These are phyloP conservation scores for Drosophila prosaltans DNA, from an alignment of 1,140 invertebrate genomes.

Conservation along the genomic window DNA sequence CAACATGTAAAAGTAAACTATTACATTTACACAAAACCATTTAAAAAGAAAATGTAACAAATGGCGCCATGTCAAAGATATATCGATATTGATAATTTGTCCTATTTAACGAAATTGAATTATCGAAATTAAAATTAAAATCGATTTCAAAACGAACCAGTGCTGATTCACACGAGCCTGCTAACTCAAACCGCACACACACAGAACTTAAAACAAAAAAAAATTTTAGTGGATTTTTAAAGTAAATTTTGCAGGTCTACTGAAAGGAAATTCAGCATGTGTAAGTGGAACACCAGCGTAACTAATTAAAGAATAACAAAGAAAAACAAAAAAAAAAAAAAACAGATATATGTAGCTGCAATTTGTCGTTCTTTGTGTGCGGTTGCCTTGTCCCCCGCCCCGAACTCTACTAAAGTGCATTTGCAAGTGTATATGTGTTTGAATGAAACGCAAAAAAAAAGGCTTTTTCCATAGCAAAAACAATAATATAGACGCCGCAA, in stretches of 20 bases:
- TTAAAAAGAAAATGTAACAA: no score
- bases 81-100: no score
- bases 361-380: constrained; percentile 40
- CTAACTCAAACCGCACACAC: background rate
- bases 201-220: background rate
- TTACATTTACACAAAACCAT: no score
- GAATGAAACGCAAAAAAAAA: constrained; percentile 66
- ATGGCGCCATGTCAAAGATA: no score
- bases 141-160: no score
- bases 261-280: constrained; percentile 30
- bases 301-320: background rate
- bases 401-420: constrained; percentile 8
- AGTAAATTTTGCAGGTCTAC: constrained; percentile 11
- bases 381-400: constrained; percentile 6
- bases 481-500: constrained; percentile 52
- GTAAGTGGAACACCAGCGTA: constrained; percentile 32
- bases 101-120: no score
- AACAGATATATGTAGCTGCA: constrained; percentile 25
- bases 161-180: no score
- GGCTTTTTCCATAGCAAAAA: constrained; percentile 32
- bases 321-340: background rate
- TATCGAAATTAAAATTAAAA: no score
- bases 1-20: no score
- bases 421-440: constrained; percentile 36
- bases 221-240: constrained; percentile 9